Evolutionary conservation across 2,113 vertebrate species (phyloP).

Genomic region (Sander vitreus): DNA sequence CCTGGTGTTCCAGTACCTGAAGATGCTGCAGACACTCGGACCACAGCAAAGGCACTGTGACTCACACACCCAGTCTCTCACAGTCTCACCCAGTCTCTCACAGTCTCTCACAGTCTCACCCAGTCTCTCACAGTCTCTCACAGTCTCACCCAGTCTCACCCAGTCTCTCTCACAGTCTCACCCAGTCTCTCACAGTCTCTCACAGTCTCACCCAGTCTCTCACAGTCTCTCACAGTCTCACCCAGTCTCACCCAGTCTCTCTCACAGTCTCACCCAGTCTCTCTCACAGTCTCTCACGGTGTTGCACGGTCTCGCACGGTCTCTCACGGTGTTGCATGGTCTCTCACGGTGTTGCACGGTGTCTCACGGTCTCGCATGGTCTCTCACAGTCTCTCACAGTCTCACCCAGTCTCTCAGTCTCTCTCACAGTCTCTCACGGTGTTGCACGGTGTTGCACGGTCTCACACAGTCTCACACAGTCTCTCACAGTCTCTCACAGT

Average conservation of each 20-base stretch:
- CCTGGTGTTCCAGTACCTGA: slow-evolving; percentile 96
- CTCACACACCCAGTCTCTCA: background rate
- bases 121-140: background rate
- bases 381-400: background rate
- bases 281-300: background rate
- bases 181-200: background rate
- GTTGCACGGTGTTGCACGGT: too few relatives aligned
- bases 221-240: background rate
- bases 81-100: background rate
- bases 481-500: background rate
- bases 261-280: background rate
- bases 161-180: background rate
- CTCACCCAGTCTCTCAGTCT: background rate
- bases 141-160: background rate
- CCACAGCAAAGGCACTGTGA: slow-evolving; percentile 90
- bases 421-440: background rate
- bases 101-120: background rate
- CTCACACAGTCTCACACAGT: background rate
- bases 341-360: background rate
- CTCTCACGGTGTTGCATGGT: background rate
- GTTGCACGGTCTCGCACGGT: background rate
- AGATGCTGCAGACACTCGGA: slow-evolving; percentile 93
- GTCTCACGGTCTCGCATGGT: background rate
- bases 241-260: background rate
- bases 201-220: background rate